Evolutionary conservation across 2,797 vertebrate genomes (phyloP).

Genomic region (Alca torda): DNA sequence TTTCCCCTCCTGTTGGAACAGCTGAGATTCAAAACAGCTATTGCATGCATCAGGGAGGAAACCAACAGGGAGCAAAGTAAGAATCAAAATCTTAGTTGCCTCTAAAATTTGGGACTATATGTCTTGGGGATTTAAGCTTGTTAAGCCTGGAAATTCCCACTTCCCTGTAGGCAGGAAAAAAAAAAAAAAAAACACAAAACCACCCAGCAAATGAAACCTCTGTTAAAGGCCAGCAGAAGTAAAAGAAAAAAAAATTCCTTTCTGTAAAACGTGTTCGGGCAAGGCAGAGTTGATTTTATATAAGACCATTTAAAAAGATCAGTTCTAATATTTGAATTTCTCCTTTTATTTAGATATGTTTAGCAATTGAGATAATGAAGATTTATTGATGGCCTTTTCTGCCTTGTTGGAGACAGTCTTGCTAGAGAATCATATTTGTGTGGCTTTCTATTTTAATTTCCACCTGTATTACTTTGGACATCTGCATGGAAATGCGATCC

Average conservation of each 20-base stretch:
- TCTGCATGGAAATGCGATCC: constrained; percentile 2
- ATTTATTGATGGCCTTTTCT: constrained; percentile 57
- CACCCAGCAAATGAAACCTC: constrained; percentile 14
- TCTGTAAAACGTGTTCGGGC: not conserved
- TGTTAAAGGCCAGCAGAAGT: constrained; percentile 29
- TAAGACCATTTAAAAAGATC: constrained; percentile 16
- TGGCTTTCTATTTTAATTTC: constrained; percentile 50
- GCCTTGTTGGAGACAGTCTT: constrained; percentile 53
- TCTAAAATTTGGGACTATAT: constrained; percentile 46
- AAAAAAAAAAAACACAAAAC: not conserved
- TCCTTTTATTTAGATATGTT: constrained; percentile 53
- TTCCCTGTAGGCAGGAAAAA: constrained; percentile 5
- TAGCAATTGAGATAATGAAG: constrained; percentile 62
- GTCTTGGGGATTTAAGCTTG: constrained; percentile 56
- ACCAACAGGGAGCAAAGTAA: constrained; percentile 43
- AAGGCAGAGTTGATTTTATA: constrained; percentile 15
- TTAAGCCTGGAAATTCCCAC: constrained; percentile 55
- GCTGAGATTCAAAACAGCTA: constrained; percentile 28
- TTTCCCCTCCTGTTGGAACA: not conserved
- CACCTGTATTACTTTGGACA: constrained; percentile 33
- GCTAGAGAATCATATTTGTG: constrained; percentile 50
- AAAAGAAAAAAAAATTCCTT: not conserved
- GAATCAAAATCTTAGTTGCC: constrained; percentile 41
- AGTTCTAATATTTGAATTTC: constrained; percentile 54
- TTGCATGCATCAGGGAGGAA: constrained; percentile 44